These are phyloP conservation scores for Ormyrus labotus DNA, from an alignment of 2,888 invertebrate genomes.

Conservation along the genomic window DNA sequence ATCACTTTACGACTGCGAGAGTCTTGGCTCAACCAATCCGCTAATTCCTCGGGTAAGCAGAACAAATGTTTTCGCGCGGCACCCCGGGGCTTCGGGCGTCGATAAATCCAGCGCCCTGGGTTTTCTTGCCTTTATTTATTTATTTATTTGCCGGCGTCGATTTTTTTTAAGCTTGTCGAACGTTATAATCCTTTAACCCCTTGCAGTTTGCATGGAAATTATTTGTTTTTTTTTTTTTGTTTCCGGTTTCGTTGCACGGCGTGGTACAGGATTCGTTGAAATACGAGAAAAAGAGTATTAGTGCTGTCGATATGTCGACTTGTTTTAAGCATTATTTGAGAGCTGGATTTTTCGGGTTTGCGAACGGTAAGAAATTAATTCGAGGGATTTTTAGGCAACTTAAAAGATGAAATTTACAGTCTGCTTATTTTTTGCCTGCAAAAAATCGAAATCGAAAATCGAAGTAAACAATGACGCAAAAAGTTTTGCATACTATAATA, in stretches of 20 bases:
- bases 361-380: background rate
- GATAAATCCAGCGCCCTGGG: constrained; percentile 43
- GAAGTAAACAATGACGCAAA: too few species aligned
- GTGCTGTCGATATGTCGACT: constrained; percentile 23
- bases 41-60: constrained; percentile 71
- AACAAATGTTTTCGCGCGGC: constrained; percentile 67
- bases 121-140: constrained; percentile 32
- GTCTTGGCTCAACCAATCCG: constrained; percentile 64
- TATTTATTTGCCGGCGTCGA: constrained; percentile 29
- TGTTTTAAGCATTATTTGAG: constrained; percentile 11
- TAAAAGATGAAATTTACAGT: too few species aligned
- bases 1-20: constrained; percentile 68
- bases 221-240: background rate
- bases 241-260: too few species aligned
- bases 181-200: constrained; percentile 17
- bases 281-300: constrained; percentile 15
- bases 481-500: too few species aligned
- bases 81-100: constrained; percentile 38
- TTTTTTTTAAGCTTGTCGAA: background rate
- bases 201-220: background rate
- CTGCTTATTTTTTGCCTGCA: too few species aligned
- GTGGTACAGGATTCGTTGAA: constrained; percentile 9
- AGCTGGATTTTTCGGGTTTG: background rate
- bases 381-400: too few species aligned
- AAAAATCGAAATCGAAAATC: too few species aligned